A percentile compares a stretch with the other conserved stretches of the same genome.
Evolutionary conservation across 2,797 vertebrate species (phyloP).

Genomic region (Erethizon dorsatum): DNA sequence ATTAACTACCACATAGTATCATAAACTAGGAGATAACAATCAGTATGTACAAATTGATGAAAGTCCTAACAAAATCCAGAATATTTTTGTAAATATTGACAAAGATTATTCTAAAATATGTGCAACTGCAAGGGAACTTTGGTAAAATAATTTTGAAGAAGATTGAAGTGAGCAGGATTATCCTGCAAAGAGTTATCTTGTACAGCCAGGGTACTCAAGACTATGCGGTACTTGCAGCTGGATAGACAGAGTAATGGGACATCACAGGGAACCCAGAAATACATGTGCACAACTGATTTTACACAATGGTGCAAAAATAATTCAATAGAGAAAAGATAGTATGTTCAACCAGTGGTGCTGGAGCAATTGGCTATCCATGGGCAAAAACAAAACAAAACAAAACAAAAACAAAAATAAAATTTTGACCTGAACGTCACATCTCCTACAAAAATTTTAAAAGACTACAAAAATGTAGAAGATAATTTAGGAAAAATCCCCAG

Average conservation of each 20-base stretch:
- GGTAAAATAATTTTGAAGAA: neutral
- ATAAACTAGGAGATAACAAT: neutral
- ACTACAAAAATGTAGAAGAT: neutral
- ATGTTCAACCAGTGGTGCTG: neutral
- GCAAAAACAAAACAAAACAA: neutral
- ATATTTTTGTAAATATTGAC: neutral
- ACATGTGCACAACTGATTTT: neutral
- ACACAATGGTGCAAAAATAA: neutral
- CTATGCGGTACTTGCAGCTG: neutral
- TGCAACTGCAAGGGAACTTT: neutral
- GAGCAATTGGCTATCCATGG: neutral
- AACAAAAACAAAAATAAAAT: neutral
- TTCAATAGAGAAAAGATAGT: neutral
- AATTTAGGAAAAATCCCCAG: neutral
- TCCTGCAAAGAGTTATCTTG: neutral
- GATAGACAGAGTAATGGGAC: neutral
- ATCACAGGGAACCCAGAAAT: neutral
- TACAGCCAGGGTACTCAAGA: neutral
- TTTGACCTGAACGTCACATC: too few relatives aligned
- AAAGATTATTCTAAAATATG: slow-evolving; percentile 28
- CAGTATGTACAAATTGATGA: neutral
- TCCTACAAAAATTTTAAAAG: neutral
- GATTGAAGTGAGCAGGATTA: neutral
- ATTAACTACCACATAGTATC: neutral
- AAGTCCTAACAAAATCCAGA: neutral